Conservation (phyloP, 2,113 vertebrate species). For the Prochilodus magdalenae region DNA sequence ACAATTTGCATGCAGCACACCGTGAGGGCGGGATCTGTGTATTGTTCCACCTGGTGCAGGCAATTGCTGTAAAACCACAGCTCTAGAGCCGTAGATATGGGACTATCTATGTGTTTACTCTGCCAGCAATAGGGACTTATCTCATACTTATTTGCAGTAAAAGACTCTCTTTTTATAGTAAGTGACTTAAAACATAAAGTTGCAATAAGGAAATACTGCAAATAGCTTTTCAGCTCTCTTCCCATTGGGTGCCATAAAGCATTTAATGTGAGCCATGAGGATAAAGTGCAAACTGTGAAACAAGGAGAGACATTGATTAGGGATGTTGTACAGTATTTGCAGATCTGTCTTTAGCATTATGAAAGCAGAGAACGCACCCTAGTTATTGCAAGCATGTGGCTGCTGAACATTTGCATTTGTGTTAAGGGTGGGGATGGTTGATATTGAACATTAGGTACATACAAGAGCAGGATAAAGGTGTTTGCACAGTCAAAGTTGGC, state of each 20-base stretch:
- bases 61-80: slow-evolving; percentile 47
- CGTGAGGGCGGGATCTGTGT: slow-evolving; percentile 66
- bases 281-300: background rate
- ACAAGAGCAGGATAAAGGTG: slow-evolving; percentile 71
- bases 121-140: background rate
- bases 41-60: slow-evolving; percentile 64
- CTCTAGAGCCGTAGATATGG: background rate
- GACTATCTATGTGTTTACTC: background rate
- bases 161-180: background rate
- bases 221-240: background rate
- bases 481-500: slow-evolving; percentile 68
- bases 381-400: slow-evolving; percentile 27
- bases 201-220: background rate
- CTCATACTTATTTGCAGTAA: slow-evolving; percentile 12
- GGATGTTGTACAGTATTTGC: slow-evolving; percentile 7
- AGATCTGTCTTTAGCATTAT: slow-evolving; percentile 42
- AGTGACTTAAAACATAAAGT: background rate
- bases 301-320: background rate
- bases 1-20: slow-evolving; percentile 76
- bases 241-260: background rate
- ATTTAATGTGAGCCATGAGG: background rate
- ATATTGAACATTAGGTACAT: slow-evolving; percentile 57
- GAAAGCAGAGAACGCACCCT: slow-evolving; percentile 32
- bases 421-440: slow-evolving; percentile 66
- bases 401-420: slow-evolving; percentile 61